Conservation (phyloP, 2,888 invertebrate genomes). For the Drosophila villosipedis region DNA sequence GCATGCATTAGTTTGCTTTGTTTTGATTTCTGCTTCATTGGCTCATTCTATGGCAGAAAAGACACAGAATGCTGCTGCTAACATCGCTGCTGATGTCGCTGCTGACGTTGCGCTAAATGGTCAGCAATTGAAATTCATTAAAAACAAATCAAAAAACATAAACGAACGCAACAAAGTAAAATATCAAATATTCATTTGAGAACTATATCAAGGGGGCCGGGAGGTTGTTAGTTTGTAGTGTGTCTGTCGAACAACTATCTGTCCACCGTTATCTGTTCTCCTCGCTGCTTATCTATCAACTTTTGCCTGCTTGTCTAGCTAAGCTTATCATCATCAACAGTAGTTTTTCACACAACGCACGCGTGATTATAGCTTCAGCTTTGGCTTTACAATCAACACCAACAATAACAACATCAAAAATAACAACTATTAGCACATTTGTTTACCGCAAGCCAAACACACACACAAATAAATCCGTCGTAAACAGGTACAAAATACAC, state of each 20-base stretch:
- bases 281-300: constrained; percentile 24
- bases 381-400: not conserved
- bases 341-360: constrained; percentile 42
- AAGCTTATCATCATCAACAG: constrained; percentile 24
- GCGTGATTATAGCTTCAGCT: constrained; percentile 50
- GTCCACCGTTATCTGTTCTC: constrained; percentile 11
- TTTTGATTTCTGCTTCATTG: constrained; percentile 51
- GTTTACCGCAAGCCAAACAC: constrained; percentile 38
- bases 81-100: not conserved
- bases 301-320: constrained; percentile 42
- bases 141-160: constrained; percentile 64
- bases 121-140: constrained; percentile 67
- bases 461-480: not conserved
- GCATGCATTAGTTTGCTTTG: constrained; percentile 16
- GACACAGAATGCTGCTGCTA: not conserved
- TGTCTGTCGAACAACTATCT: not conserved
- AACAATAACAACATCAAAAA: not conserved
- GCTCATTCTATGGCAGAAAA: constrained; percentile 8
- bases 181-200: constrained; percentile 42
- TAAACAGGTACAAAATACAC: constrained; percentile 21
- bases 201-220: not conserved
- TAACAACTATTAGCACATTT: constrained; percentile 53
- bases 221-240: not conserved
- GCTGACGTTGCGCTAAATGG: constrained; percentile 62
- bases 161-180: constrained; percentile 6